Conservation (phyloP, 1,140 invertebrate genomes). For the Brachionus calyciflorus region DNA sequence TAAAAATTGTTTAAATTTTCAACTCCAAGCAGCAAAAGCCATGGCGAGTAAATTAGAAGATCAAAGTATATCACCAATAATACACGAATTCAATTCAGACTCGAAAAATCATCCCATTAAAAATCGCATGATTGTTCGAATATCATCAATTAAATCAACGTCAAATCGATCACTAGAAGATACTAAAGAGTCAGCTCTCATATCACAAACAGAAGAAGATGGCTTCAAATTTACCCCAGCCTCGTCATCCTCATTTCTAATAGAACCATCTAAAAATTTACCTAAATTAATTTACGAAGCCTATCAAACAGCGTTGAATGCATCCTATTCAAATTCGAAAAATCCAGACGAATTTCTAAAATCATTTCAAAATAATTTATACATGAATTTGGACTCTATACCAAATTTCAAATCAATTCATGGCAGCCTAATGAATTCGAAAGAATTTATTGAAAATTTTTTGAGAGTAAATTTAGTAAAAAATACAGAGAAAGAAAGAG, state of each 20-base stretch:
- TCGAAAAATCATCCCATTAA: slow-evolving; percentile 21
- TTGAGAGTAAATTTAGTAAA: slow-evolving; percentile 10
- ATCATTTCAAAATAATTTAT: slow-evolving; percentile 33
- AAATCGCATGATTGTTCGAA: slow-evolving; percentile 34
- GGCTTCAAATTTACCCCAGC: not conserved
- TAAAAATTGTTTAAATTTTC: slow-evolving; percentile 41
- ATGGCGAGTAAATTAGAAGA: slow-evolving; percentile 1
- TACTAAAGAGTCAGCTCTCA: slow-evolving; percentile 1
- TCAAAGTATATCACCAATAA: not conserved
- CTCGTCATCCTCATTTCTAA: slow-evolving; percentile 11
- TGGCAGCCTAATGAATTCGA: slow-evolving; percentile 13
- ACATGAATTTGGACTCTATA: slow-evolving; percentile 34
- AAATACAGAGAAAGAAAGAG: not conserved
- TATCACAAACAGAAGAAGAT: slow-evolving; percentile 1
- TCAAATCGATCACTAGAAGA: slow-evolving; percentile 6
- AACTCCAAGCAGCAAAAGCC: slow-evolving; percentile 27
- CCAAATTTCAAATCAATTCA: slow-evolving; percentile 36
- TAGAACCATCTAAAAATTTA: slow-evolving; percentile 13
- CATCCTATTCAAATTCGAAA: not conserved
- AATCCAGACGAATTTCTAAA: slow-evolving; percentile 10
- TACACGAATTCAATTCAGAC: not conserved
- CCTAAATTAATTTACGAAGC: slow-evolving; percentile 38
- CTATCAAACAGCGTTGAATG: slow-evolving; percentile 19
- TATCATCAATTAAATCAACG: not conserved
- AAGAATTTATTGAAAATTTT: slow-evolving; percentile 41